Evolutionary conservation across 2,888 invertebrate species (phyloP).

Genomic region (Neoascia interrupta): DNA sequence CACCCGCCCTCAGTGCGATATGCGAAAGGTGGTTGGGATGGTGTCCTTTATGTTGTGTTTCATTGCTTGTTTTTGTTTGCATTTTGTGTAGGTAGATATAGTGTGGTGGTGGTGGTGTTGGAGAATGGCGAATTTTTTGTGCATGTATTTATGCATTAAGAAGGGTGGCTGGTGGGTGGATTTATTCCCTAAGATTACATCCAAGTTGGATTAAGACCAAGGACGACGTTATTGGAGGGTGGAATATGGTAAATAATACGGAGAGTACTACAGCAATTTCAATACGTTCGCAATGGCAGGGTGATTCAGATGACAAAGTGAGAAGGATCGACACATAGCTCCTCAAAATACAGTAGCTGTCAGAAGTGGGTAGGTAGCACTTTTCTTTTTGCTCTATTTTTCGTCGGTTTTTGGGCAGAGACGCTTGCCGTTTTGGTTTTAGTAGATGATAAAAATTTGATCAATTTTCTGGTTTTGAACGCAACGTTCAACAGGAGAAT

Average conservation of each 20-base stretch:
- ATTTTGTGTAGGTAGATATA: constrained; percentile 12
- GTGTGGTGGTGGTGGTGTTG: constrained; percentile 4
- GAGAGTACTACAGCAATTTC: constrained; percentile 35
- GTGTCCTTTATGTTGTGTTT: constrained; percentile 2
- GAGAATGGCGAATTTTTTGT: neutral
- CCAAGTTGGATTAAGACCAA: constrained; percentile 57
- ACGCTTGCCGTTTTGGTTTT: no score
- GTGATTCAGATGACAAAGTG: no score
- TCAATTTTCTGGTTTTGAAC: no score
- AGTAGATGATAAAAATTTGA: no score
- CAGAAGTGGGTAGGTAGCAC: no score
- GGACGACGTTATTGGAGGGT: constrained; percentile 47
- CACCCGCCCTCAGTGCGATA: no score
- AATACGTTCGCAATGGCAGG: constrained; percentile 45
- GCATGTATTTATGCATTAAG: constrained; percentile 18
- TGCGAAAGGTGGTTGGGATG: neutral
- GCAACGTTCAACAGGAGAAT: no score
- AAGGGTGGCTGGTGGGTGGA: constrained; percentile 23
- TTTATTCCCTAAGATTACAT: constrained; percentile 25
- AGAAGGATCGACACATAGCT: no score
- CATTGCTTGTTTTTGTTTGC: neutral
- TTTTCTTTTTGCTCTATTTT: no score
- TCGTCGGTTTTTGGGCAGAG: no score
- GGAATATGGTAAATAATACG: constrained; percentile 31
- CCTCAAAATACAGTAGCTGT: no score